Evolutionary conservation across 2,113 vertebrate genomes (phyloP), one percentile per base, ranked within the genome.

Genomic region (Pyxicephalus adspersus): DNA sequence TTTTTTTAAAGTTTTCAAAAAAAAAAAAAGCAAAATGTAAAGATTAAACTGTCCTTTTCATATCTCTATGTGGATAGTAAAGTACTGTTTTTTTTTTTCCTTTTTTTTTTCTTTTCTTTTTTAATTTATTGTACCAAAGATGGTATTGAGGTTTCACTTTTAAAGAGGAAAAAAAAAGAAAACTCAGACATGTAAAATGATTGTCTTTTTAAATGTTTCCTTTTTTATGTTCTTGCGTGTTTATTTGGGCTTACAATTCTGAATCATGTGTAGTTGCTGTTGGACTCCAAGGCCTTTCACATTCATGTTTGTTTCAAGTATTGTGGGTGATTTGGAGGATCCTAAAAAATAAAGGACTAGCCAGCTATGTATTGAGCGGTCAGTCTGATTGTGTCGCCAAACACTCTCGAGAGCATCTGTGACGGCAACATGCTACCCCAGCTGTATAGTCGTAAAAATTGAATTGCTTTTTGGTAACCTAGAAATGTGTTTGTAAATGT

Each of bases 71-170:
- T 80, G 83, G 83, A 77, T 79, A 72, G 70, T 79, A 79, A 77
- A 28, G 76, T 83, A 79, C 68, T 74, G 61, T 83, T 74, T 77
- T 85, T 84, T n/a, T 50, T 79, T 80, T 57, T 25, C 25, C 50
- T 22, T 25, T n/a, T 57, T 25, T 54, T 51, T 83, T 89, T 88
- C 88, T 88, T 87, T 89, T 38, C 15, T 84, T 87, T 88, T 89
- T 90, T 88, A 87, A 90, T 90, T 89, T 90, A 90, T 90, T 90
- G 89, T 90, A 90, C 89, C 89, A 90, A 90, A 90, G 89, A 90
- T 88, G 88, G 87, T 76, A 81, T 81, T 81, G 70, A 81, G 70
- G 79, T 70, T 74, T 81, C 79, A 74, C 79, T 80, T 71, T 71
- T 52, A 65, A 79, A 50, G 45, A 31, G 29, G 50, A 31, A 70